phyloP scores from a whole-genome alignment of 2,797 vertebrate species.

The Pseudochirops corinnae region DNA sequence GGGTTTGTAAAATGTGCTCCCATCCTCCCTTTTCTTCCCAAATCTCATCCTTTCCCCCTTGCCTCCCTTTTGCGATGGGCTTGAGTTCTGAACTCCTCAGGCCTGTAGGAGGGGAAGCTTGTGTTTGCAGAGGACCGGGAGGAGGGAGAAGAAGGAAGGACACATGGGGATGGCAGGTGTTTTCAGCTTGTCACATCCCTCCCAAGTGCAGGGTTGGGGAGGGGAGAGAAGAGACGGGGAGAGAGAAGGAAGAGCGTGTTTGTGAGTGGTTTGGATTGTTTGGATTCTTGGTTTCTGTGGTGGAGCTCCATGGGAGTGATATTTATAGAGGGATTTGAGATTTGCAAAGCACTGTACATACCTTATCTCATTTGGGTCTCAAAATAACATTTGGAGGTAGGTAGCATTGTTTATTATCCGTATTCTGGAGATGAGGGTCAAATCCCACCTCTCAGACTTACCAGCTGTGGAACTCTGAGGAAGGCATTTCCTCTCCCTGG shows the following conservation, averaged over 20 bases:
- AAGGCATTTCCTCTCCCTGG: not conserved
- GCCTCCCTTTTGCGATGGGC: slow-evolving; percentile 58
- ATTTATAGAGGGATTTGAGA: not conserved
- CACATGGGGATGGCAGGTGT: not conserved
- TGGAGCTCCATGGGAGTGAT: not conserved
- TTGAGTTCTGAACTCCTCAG: slow-evolving; percentile 64
- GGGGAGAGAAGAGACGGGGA: not conserved
- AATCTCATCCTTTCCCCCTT: slow-evolving; percentile 63
- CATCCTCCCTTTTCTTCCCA: not conserved
- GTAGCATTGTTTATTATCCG: not conserved
- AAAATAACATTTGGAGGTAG: not conserved
- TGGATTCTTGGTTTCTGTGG: not conserved
- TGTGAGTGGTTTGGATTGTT: slow-evolving; percentile 1
- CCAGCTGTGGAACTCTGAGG: not conserved
- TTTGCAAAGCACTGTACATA: not conserved
- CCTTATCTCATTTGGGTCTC: not conserved
- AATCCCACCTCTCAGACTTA: not conserved
- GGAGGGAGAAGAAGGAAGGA: not conserved
- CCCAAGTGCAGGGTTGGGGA: not conserved
- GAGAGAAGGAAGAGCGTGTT: slow-evolving; percentile 3
- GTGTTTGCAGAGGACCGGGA: slow-evolving; percentile 22
- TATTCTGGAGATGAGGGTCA: not conserved
- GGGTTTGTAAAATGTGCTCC: no score
- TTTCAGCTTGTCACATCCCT: not conserved
- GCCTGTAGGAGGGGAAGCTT: slow-evolving; percentile 2